phyloP scores from a whole-genome alignment of 1,140 invertebrate species.

The Aphis gossypii region DNA sequence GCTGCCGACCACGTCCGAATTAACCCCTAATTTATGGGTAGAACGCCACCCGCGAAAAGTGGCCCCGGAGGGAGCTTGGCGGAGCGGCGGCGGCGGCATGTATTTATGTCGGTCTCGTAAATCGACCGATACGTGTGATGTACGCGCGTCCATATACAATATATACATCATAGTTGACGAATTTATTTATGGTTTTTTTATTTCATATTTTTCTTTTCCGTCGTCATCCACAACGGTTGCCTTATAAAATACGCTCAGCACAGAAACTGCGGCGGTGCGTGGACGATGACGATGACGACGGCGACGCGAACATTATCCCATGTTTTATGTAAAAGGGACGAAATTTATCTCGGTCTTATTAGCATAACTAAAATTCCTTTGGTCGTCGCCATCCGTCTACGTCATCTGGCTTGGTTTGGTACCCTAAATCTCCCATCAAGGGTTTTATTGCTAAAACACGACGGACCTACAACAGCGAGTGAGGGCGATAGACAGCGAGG shows the following conservation, averaged over 20 bases:
- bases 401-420: constrained; percentile 13
- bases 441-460: constrained; percentile 1
- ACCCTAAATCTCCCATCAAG: not conserved
- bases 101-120: not conserved
- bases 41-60: not conserved
- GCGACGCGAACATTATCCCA: constrained; percentile 2
- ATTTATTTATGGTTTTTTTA: constrained; percentile 1
- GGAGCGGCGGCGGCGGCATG: not conserved
- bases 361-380: constrained; percentile 57
- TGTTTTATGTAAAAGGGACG: constrained; percentile 50
- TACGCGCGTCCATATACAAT: not conserved
- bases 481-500: too few relatives aligned
- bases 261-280: not conserved
- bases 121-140: not conserved
- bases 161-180: not conserved
- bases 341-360: constrained; percentile 51
- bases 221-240: not conserved
- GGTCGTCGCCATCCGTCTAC: constrained; percentile 43
- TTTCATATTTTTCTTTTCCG: not conserved
- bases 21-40: not conserved
- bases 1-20: not conserved
- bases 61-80: not conserved
- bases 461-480: too few relatives aligned
- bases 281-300: not conserved
- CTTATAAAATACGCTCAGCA: not conserved